Percentiles rank a stretch among this genome's conserved stretches.
phyloP scores from a whole-genome alignment of 1,140 invertebrate genomes.

The Calephelis virginiensis region DNA sequence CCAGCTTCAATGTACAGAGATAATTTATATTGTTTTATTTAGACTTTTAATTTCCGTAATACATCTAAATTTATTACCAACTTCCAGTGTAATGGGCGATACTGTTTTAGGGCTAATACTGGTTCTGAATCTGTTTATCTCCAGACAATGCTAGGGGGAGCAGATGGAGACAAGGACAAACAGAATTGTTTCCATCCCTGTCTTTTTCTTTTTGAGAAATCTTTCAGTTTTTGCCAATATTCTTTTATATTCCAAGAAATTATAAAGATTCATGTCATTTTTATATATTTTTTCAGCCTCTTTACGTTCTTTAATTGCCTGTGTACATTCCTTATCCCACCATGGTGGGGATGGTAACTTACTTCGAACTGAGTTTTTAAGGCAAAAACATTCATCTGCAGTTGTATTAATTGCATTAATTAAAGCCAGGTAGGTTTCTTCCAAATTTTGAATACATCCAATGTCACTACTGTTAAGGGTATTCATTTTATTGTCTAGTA shows the following conservation, averaged over 20 bases:
- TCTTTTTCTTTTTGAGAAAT: constrained; percentile 1
- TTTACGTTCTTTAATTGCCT: constrained; percentile 3
- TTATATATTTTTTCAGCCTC: not conserved
- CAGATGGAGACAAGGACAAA: not conserved
- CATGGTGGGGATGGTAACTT: not conserved
- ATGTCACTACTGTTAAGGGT: too few species aligned
- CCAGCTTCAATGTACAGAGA: too few species aligned
- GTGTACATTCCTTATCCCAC: not conserved
- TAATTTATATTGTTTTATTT: too few species aligned
- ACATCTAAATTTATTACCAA: not conserved
- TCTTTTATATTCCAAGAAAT: not conserved
- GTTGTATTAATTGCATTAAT: too few species aligned
- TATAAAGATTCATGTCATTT: not conserved
- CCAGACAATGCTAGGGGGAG: not conserved
- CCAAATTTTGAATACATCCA: too few species aligned
- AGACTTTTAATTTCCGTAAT: too few species aligned
- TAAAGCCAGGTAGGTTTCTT: too few species aligned
- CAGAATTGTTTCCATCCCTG: not conserved
- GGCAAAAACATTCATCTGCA: too few species aligned
- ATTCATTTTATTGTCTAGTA: too few species aligned
- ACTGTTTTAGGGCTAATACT: not conserved
- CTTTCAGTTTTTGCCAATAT: not conserved
- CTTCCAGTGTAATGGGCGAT: too few species aligned
- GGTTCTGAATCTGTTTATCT: not conserved
- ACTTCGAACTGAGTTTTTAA: too few species aligned